These are phyloP conservation scores for Engystomops pustulosus DNA, from an alignment of 2,113 vertebrate genomes.

Conservation along the genomic window DNA sequence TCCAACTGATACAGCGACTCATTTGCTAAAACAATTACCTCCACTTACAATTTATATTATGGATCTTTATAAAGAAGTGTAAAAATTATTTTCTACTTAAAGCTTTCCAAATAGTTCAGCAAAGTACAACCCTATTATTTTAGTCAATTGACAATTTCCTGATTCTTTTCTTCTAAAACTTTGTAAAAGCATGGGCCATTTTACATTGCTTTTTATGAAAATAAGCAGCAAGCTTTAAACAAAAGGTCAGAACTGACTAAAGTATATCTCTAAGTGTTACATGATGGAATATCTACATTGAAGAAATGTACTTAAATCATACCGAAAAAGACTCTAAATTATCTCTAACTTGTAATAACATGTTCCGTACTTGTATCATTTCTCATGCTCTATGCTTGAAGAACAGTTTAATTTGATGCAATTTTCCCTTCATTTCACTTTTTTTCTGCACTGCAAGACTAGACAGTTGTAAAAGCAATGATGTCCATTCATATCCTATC, in stretches of 20 bases:
- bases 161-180: background rate
- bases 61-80: too few species aligned
- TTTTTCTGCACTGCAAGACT: slow-evolving; percentile 17
- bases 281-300: slow-evolving; percentile 18
- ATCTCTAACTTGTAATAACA: slow-evolving; percentile 53
- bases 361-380: slow-evolving; percentile 40
- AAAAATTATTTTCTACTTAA: too few species aligned
- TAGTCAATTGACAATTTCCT: too few species aligned
- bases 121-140: too few species aligned
- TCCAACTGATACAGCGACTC: too few species aligned
- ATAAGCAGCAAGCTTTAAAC: slow-evolving; percentile 7
- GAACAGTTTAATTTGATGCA: slow-evolving; percentile 54
- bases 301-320: slow-evolving; percentile 43
- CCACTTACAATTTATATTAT: too few species aligned
- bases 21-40: too few species aligned
- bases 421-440: slow-evolving; percentile 51
- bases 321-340: slow-evolving; percentile 41
- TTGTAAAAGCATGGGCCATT: background rate
- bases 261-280: background rate
- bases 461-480: slow-evolving; percentile 24
- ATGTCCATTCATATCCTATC: background rate
- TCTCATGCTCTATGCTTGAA: slow-evolving; percentile 40
- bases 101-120: too few species aligned
- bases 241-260: slow-evolving; percentile 4
- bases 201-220: background rate